Base-by-base conservation (phyloP, 2,113 vertebrate genomes). In the Gasterosteus aculeatus region DNA sequence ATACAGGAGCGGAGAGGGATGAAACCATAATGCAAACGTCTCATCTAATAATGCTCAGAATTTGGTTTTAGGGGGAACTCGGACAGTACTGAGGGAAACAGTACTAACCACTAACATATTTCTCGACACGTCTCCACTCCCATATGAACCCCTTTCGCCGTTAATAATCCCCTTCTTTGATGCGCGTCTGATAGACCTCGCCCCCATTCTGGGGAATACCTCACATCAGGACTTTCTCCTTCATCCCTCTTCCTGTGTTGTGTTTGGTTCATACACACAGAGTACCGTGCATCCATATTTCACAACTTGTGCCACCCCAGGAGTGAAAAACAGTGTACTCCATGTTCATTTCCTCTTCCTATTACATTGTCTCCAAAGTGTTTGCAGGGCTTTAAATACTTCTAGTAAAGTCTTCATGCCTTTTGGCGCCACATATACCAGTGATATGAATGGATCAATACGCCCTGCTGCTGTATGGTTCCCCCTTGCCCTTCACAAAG, bases 31-130 rank as follows among this genome's bases (percentile, higher is more conserved):
- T 81, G 64, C 72, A 85, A 80, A 85, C 4, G 19, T 74, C 64
- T 74, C 74, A 49, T 61, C 46, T 80, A 80, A 72, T 77, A 72
- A 85, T 86, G 75, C 35, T 22, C 18, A 62, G 54, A 39, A 57
- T 86, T 87, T 74, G 42, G 54, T 69, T 83, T 69, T 51, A 66
- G 62, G 35, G 18, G 38, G 57, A 80, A 66, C 38, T 78, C 49
- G 10, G 42, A 62, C 49, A 15, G n/a, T 2, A 33, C 11, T 19
- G 53, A 31, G 54, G 39, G 18, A 31, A 44, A 39, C n/a, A 15
- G n/a, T 26, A 72, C 78, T 78, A 77, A 81, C 58, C 38, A 51
- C 26, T 1, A 47, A 10, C 16, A 4, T 35, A 18, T 35, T 39
- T 67, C 68, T 72, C 53, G 15, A 76, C 31, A 39, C 42, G 54